A percentile compares a stretch with the other conserved stretches of the same genome.
Conservation (phyloP, 2,113 vertebrate species). For the Mola mola region DNA sequence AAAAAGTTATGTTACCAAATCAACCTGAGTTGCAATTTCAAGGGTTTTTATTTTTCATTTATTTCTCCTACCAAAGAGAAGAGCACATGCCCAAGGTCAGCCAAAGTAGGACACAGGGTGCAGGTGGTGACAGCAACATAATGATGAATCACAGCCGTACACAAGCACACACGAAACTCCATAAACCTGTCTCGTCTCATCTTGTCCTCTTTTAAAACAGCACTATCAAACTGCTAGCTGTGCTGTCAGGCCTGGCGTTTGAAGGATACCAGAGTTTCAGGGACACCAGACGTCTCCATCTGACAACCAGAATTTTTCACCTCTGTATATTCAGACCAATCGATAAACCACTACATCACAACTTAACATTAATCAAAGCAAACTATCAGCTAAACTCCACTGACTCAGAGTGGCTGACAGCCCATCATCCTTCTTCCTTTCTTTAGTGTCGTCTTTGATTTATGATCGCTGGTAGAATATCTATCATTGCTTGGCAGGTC, state of each 20-base stretch:
- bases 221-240: constrained; percentile 9
- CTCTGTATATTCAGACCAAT: constrained; percentile 12
- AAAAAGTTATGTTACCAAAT: no score
- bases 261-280: constrained; percentile 40
- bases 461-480: constrained; percentile 16
- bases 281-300: constrained; percentile 46
- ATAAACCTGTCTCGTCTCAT: no score
- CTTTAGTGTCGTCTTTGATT: constrained; percentile 3
- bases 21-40: no score
- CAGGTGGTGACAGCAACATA: constrained; percentile 23
- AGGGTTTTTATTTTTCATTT: no score
- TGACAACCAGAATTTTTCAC: constrained; percentile 65
- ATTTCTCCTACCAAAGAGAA: background rate
- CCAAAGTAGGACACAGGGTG: constrained; percentile 32
- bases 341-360: constrained; percentile 5
- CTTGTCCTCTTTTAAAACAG: constrained; percentile 23
- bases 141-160: constrained; percentile 14
- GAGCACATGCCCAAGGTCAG: background rate
- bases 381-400: constrained; percentile 27
- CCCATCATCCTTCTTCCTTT: constrained; percentile 5
- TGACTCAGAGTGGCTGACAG: constrained; percentile 16
- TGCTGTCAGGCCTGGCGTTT: constrained; percentile 16
- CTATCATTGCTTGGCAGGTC: constrained; percentile 1
- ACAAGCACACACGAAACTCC: background rate
- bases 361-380: constrained; percentile 40